Conservation (phyloP, 2,888 invertebrate species). For the Zygaena filipendulae region DNA sequence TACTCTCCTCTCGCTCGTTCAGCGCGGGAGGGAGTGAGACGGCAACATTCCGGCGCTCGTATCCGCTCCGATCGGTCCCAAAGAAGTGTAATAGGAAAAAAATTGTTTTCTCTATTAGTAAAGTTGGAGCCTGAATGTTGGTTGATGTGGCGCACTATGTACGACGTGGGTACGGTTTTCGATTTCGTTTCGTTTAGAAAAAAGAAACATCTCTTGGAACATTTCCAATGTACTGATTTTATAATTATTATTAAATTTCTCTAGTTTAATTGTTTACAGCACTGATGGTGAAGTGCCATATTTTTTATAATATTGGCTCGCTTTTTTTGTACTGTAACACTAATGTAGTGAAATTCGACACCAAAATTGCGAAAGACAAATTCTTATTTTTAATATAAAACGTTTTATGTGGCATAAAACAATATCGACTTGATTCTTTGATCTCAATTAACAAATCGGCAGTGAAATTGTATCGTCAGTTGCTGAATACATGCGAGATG, state of each 20-base stretch:
- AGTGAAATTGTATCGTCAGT: conserved; percentile 19
- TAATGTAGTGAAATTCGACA: conserved; percentile 61
- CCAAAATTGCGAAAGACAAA: conserved; percentile 57
- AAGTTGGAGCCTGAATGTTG: conserved; percentile 50
- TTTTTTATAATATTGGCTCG: conserved; percentile 63
- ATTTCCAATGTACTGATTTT: conserved; percentile 64
- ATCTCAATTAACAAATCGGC: conserved; percentile 56
- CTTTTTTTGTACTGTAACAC: conserved; percentile 45
- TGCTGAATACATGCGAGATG: too few relatives aligned
- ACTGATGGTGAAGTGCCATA: conserved; percentile 65
- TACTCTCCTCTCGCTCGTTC: too few relatives aligned
- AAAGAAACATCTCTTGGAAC: conserved; percentile 47
- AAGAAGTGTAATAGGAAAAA: conserved; percentile 49
- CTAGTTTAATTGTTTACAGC: conserved; percentile 44
- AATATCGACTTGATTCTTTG: conserved; percentile 48
- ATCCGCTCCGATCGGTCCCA: too few relatives aligned
- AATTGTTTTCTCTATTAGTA: conserved; percentile 49
- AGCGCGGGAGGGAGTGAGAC: too few relatives aligned
- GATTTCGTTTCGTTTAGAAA: too few relatives aligned
- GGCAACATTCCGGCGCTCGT: too few relatives aligned
- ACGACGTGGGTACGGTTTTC: not conserved
- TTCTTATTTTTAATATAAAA: not conserved
- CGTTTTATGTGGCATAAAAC: too few relatives aligned
- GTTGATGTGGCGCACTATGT: not conserved
- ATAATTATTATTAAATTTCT: too few relatives aligned